A percentile compares a stretch with the other conserved stretches of the same genome.
Conservation (phyloP, 2,888 invertebrate species). For the Stegana nigrithorax region DNA sequence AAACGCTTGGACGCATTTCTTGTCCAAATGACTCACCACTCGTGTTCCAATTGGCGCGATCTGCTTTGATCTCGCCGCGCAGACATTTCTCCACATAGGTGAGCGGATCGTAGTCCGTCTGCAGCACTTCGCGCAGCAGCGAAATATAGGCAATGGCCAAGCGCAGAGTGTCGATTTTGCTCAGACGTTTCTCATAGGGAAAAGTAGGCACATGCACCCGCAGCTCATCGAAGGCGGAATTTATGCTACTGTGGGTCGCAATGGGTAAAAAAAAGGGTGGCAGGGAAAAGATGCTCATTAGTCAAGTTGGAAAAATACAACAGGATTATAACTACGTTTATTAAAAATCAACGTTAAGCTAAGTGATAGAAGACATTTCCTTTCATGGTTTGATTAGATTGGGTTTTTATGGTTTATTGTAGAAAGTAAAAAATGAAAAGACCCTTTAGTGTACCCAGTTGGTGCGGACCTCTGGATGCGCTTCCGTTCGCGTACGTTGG, state of each 20-base stretch:
- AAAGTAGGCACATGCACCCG: slow-evolving; percentile 98
- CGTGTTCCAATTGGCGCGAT: slow-evolving; percentile 94
- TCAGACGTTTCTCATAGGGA: slow-evolving; percentile 97
- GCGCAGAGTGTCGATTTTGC: slow-evolving; percentile 97
- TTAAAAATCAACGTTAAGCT: no score
- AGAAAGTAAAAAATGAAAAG: slow-evolving; percentile 48
- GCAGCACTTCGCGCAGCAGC: slow-evolving; percentile 87
- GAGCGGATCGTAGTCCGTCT: slow-evolving; percentile 89
- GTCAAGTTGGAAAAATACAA: not conserved
- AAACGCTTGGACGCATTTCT: not conserved
- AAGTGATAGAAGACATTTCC: no score
- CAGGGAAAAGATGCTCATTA: not conserved
- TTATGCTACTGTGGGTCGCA: slow-evolving; percentile 89
- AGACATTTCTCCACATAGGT: slow-evolving; percentile 94
- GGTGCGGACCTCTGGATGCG: slow-evolving; percentile 98
- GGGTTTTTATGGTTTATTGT: not conserved
- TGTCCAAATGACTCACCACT: slow-evolving; percentile 76
- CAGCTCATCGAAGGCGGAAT: slow-evolving; percentile 98
- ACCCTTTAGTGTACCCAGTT: slow-evolving; percentile 77
- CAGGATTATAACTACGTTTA: no score
- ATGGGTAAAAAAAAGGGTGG: not conserved
- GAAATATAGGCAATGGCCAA: slow-evolving; percentile 98
- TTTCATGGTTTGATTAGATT: not conserved
- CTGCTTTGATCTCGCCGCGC: slow-evolving; percentile 88
- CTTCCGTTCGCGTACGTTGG: slow-evolving; percentile 96